These are phyloP conservation scores for Auanema freiburgensis DNA, from an alignment of 2,888 invertebrate species.

Conservation along the genomic window DNA sequence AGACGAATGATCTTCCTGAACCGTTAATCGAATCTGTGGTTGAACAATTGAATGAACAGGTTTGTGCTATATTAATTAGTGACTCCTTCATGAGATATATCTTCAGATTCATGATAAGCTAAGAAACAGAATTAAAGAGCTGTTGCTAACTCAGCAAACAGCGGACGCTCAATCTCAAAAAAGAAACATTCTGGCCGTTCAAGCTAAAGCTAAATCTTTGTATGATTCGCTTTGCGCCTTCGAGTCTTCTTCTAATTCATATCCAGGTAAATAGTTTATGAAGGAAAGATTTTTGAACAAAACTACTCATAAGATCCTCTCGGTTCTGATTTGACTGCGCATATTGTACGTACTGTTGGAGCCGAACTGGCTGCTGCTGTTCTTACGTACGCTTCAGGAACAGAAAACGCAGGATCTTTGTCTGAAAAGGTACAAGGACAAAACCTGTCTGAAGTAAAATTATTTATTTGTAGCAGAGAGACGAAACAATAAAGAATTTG, in stretches of 20 bases:
- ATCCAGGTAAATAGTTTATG: conserved; percentile 26
- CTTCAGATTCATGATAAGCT: conserved; percentile 21
- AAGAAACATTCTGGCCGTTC: conserved; percentile 34
- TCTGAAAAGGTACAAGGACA: conserved; percentile 29
- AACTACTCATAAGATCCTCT: conserved; percentile 31
- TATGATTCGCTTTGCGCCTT: conserved; percentile 49
- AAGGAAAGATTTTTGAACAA: neutral
- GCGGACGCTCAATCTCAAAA: conserved; percentile 31
- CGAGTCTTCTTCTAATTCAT: conserved; percentile 35
- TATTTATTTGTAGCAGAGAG: conserved; percentile 26
- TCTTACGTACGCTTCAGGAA: conserved; percentile 32
- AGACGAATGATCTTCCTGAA: no score
- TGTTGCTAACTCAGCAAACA: conserved; percentile 26
- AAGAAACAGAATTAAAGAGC: conserved; percentile 17
- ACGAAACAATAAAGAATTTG: conserved; percentile 29
- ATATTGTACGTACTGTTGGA: conserved; percentile 40
- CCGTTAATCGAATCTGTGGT: no score
- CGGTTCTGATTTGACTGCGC: conserved; percentile 36
- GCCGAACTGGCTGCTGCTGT: conserved; percentile 33
- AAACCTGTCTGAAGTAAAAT: neutral
- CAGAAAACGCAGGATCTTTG: conserved; percentile 29
- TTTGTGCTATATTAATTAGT: no score
- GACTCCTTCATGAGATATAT: neutral
- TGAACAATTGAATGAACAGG: no score
- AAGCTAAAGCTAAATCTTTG: conserved; percentile 29